Evolutionary conservation across 1,140 invertebrate genomes (phyloP).

Genomic region (Campoletis sonorensis): DNA sequence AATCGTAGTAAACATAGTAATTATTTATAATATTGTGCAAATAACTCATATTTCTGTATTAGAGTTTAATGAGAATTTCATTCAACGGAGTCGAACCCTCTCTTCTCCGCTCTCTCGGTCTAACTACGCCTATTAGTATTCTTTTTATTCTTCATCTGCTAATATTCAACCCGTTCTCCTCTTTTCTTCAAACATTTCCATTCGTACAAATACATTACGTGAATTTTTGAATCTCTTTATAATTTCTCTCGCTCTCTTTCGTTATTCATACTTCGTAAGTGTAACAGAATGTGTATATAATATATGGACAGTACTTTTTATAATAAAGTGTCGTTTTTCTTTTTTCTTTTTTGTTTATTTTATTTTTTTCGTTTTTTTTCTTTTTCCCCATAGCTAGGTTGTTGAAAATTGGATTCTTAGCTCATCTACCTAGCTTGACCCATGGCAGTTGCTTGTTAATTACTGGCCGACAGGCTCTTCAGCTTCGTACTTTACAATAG

Average conservation of each 20-base stretch:
- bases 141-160: background rate
- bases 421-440: slow-evolving; percentile 68
- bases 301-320: slow-evolving; percentile 49
- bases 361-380: slow-evolving; percentile 11
- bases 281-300: slow-evolving; percentile 52
- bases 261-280: slow-evolving; percentile 44
- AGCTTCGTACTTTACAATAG: slow-evolving; percentile 65
- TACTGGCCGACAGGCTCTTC: slow-evolving; percentile 68
- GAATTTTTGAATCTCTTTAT: slow-evolving; percentile 19
- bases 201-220: slow-evolving; percentile 43
- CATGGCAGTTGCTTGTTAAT: slow-evolving; percentile 73
- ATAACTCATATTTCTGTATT: slow-evolving; percentile 66
- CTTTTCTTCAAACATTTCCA: slow-evolving; percentile 23
- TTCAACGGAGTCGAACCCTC: slow-evolving; percentile 59
- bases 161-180: background rate
- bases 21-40: slow-evolving; percentile 74
- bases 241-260: slow-evolving; percentile 47
- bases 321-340: slow-evolving; percentile 46
- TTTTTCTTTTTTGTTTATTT: slow-evolving; percentile 46
- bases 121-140: slow-evolving; percentile 32
- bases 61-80: slow-evolving; percentile 63
- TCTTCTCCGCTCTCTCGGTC: slow-evolving; percentile 42
- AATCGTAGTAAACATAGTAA: slow-evolving; percentile 70
- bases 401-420: slow-evolving; percentile 69
- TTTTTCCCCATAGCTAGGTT: slow-evolving; percentile 60